Conservation (phyloP, 2,888 invertebrate genomes). For the Drosophila rellima region DNA sequence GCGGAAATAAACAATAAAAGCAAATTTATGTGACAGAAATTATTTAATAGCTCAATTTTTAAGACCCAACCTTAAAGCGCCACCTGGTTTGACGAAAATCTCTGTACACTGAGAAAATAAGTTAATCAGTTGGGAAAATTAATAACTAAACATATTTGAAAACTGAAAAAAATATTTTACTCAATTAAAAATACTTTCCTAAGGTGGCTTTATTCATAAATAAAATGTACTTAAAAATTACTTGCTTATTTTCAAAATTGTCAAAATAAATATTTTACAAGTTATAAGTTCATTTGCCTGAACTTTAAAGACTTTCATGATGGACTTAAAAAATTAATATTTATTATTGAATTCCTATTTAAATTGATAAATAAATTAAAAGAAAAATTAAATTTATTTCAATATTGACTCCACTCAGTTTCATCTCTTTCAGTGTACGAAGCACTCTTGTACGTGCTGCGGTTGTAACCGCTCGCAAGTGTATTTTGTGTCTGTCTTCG, state of each 20-base stretch:
- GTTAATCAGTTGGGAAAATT: neutral
- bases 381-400: neutral
- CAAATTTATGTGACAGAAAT: constrained; percentile 82
- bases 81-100: constrained; percentile 49
- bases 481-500: constrained; percentile 18
- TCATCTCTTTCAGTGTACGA: constrained; percentile 27
- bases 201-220: too few relatives aligned
- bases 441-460: constrained; percentile 63
- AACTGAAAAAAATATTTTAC: too few relatives aligned
- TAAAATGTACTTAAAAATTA: too few relatives aligned
- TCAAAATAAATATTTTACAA: too few relatives aligned
- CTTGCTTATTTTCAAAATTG: too few relatives aligned
- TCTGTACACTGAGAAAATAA: constrained; percentile 23
- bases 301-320: too few relatives aligned
- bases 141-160: neutral
- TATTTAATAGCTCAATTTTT: constrained; percentile 81
- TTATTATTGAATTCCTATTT: neutral
- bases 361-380: neutral
- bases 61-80: constrained; percentile 49
- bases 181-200: too few relatives aligned
- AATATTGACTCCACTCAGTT: neutral
- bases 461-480: constrained; percentile 57
- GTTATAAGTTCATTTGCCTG: too few relatives aligned
- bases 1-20: constrained; percentile 79
- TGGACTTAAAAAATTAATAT: too few relatives aligned